Evolutionary conservation across 2,113 vertebrate species (phyloP).

Genomic region (Ictidomys tridecemlineatus): DNA sequence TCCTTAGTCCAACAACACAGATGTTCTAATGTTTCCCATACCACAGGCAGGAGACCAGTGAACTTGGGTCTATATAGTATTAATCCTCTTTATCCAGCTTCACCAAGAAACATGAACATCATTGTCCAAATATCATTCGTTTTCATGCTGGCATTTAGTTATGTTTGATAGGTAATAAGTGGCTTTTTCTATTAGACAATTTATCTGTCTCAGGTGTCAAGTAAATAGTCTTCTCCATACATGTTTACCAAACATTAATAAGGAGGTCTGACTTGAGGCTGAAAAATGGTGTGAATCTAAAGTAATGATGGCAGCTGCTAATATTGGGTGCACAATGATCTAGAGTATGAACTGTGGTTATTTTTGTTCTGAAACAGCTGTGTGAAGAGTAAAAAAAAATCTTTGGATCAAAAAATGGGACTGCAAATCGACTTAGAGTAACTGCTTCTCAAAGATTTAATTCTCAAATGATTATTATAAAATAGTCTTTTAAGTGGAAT

Average conservation of each 20-base stretch:
- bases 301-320: conserved; percentile 73
- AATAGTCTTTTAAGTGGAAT: background rate
- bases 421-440: background rate
- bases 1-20: background rate
- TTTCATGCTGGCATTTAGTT: background rate
- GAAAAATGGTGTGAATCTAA: conserved; percentile 45
- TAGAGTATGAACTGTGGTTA: background rate
- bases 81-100: background rate
- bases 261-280: background rate
- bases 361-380: conserved; percentile 12
- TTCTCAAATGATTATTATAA: background rate
- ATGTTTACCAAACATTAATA: background rate
- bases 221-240: background rate
- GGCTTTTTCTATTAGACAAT: background rate
- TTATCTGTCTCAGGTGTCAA: background rate
- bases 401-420: background rate
- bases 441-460: background rate
- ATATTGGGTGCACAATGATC: conserved; percentile 58
- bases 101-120: background rate
- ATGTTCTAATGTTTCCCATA: background rate
- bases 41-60: background rate
- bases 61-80: background rate
- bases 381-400: conserved; percentile 9
- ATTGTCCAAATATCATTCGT: background rate
- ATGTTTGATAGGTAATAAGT: background rate